Evolutionary conservation across 2,888 invertebrate genomes (phyloP), one percentile per base, ranked within the genome.

Genomic region (Caenorhabditis imperialis): DNA sequence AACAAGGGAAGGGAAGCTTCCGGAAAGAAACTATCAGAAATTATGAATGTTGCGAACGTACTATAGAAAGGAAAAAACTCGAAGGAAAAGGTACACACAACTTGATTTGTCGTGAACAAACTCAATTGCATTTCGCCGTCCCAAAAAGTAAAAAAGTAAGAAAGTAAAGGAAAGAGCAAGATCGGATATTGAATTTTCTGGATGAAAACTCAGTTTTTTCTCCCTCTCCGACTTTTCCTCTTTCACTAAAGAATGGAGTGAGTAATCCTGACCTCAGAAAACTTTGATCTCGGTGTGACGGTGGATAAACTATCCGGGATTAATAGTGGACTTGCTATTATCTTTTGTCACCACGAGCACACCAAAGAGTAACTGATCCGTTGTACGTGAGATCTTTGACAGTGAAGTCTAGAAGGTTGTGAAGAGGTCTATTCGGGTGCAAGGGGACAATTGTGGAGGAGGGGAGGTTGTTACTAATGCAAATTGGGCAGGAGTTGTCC

Each of bases 151-250:
- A n/a, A n/a, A n/a, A n/a, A n/a, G n/a, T n/a, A n/a, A n/a, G n/a
- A n/a, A n/a, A n/a, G n/a, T n/a, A n/a, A 55, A 65, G 57, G 16
- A 65, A 55, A 63, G 65, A 55, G 54, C 55, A 65, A 57, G 57
- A 50, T 27, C 33, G 57, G 67, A 67, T 67, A 67, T 67, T 57
- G 12, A 57, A 45, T 67, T 67, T 35, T 50, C 50, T 35, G 6
- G 42, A 55, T 27, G 48, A 30, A 67, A 40, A 67, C 50, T 48
- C 50, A 44, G 37, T 35, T 57, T 57, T 65, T 27, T 8, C 63
- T n/a, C n/a, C n/a, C n/a, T n/a, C n/a, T n/a, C n/a, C n/a, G n/a
- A n/a, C n/a, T n/a, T n/a, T n/a, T n/a, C n/a, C n/a, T n/a, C n/a
- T n/a, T n/a, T n/a, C n/a, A n/a, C n/a, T n/a, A 35, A 57, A 10